Evolutionary conservation across 2,888 invertebrate species (phyloP).

Genomic region (Eristalinus aeneus): DNA sequence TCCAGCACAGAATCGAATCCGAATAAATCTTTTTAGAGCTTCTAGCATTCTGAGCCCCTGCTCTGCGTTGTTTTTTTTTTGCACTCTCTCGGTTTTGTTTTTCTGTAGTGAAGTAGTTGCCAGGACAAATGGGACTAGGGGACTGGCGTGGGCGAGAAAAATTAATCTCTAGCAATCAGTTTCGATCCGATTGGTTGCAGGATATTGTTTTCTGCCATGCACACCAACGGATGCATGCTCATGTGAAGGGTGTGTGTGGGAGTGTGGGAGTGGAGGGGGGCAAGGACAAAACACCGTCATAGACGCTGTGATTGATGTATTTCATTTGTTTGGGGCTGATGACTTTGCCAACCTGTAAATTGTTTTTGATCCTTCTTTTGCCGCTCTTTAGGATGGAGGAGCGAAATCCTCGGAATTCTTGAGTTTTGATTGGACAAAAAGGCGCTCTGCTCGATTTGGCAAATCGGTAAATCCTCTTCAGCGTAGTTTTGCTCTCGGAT

Average conservation of each 20-base stretch:
- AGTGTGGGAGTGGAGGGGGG: neutral
- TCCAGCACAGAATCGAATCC: constrained; percentile 69
- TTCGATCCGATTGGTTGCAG: constrained; percentile 54
- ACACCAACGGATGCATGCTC: neutral
- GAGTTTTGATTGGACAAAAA: constrained; percentile 56
- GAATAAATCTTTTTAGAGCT: constrained; percentile 69
- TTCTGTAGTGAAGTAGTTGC: constrained; percentile 33
- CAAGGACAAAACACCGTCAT: constrained; percentile 65
- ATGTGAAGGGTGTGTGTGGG: neutral
- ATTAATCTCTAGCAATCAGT: constrained; percentile 70
- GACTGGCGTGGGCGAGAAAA: constrained; percentile 55
- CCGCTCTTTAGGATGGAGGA: neutral
- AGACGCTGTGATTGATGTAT: constrained; percentile 69
- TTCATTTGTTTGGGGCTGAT: constrained; percentile 68
- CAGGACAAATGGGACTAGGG: constrained; percentile 34
- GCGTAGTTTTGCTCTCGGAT: constrained; percentile 6
- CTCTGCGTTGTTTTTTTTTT: constrained; percentile 16
- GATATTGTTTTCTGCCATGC: constrained; percentile 25
- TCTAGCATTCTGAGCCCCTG: constrained; percentile 8
- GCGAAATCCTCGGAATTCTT: constrained; percentile 37
- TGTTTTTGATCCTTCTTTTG: constrained; percentile 36
- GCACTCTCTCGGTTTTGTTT: constrained; percentile 13
- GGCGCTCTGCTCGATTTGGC: constrained; percentile 57
- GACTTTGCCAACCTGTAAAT: constrained; percentile 61
- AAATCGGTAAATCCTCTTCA: constrained; percentile 62